Evolutionary conservation across 2,797 vertebrate genomes (phyloP), one percentile per base, ranked within the genome.

Genomic region (Scyliorhinus canicula): DNA sequence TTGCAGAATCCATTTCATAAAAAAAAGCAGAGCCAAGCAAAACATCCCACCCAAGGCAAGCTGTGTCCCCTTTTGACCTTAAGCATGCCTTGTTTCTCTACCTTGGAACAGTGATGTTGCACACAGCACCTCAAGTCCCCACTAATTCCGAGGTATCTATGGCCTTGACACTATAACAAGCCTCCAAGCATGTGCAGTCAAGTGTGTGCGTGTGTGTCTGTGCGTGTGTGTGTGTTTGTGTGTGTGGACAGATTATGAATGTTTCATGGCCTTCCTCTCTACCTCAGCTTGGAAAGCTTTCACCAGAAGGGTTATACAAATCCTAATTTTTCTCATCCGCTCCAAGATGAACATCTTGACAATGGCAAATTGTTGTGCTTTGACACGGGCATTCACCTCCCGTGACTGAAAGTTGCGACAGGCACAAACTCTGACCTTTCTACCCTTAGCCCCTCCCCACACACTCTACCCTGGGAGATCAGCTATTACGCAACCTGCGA

Each of bases 201-300:
- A 97, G 97, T 97, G 85, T 57, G 85, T n/a, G 85, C 28, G n/a
- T 90, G 55, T 57, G 55, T 63, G 14, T 40, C 35, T 63, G 35
- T 60, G 86, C 7, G 44, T 14, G 84, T 24, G 84, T 52, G 50
- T 35, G 28, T 35, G 52, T 35, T 0, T 57, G 85, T 63, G 97
- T 98, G 97, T 97, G 97, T 96, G 97, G 96, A 96, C 97, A 98
- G 97, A 98, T 98, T 98, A 98, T 97, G 97, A 98, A 96, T 97
- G 97, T 97, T 98, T 98, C 98, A 98, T 98, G 98, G 98, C 97
- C 97, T 97, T 97, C 97, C 97, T 96, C 97, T 96, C 97, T 96
- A 97, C 97, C 97, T 95, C 95, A 95, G 95, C 96, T 96, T 95
- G 95, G 95, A 96, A 86, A 95, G 96, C 96, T 96, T 96, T 95